Evolutionary conservation across 2,888 invertebrate genomes (phyloP), one percentile per base, ranked within the genome.

Genomic region (Xylocampa areola): DNA sequence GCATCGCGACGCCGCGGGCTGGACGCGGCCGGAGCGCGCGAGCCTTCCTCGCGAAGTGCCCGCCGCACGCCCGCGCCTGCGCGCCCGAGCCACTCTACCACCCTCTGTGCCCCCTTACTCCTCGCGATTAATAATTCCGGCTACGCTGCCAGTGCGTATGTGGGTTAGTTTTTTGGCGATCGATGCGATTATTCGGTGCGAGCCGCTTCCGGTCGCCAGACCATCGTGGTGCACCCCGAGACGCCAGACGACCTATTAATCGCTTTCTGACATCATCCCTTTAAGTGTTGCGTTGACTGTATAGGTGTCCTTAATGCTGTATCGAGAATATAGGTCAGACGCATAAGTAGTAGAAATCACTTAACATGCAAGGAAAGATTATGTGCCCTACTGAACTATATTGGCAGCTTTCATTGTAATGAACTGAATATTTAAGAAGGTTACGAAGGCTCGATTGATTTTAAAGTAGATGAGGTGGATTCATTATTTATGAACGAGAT

Each of bases 91-190:
- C 78, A 82, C 80, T 80, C 77, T 71, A 79, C 79, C 82, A 81
- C 77, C 83, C 81, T 75, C 82, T 79, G 80, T 84, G 86, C 84
- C 89, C 89, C 86, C 88, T 87, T 89, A 87, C 89, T 87, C 87
- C 88, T 81, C 86, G 77, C 92, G 91, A 92, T 93, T 93, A 93
- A 93, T 93, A 93, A 93, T 93, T 93, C 93, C 87, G 86, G 90
- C 92, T 93, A 93, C 92, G 92, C 92, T 92, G 89, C 90, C 91
- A 90, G 92, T 93, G 93, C 93, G 93, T 93, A 93, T 93, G 91
- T 93, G 92, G 93, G 92, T 92, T 92, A 92, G 92, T 93, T 93
- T 93, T 93, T 93, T 91, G 92, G 91, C 93, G 93, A 93, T 93
- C 93, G 92, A 93, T 93, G 91, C 86, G 88, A 91, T 91, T 91